These are phyloP conservation scores for Antechinus flavipes DNA, from an alignment of 2,113 vertebrate genomes.

Conservation along the genomic window DNA sequence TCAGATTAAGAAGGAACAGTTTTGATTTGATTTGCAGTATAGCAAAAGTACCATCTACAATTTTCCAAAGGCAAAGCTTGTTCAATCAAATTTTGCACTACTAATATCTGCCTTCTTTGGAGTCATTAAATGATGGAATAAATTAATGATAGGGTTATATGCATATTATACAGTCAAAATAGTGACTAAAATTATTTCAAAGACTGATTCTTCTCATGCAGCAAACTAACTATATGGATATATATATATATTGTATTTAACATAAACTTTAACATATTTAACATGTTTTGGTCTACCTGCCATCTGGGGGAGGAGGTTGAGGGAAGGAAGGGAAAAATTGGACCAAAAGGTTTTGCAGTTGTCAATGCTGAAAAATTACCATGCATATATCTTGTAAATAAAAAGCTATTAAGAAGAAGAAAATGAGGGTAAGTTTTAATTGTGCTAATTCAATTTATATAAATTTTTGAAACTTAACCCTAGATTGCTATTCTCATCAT, in stretches of 20 bases:
- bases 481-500: conserved; percentile 2
- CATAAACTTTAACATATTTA: too few relatives aligned
- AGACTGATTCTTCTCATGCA: too few relatives aligned
- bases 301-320: too few relatives aligned
- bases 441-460: conserved; percentile 16
- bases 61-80: conserved; percentile 50
- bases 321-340: too few relatives aligned
- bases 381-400: too few relatives aligned
- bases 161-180: conserved; percentile 40
- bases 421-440: not conserved
- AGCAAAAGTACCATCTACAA: conserved; percentile 26
- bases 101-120: conserved; percentile 36
- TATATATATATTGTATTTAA: too few relatives aligned
- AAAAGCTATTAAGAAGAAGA: too few relatives aligned
- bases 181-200: not conserved
- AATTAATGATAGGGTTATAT: conserved; percentile 54
- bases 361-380: too few relatives aligned
- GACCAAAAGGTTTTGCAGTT: too few relatives aligned
- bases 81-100: conserved; percentile 15
- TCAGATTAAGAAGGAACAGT: conserved; percentile 1
- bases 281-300: too few relatives aligned
- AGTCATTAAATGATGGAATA: conserved; percentile 17
- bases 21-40: conserved; percentile 46
- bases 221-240: too few relatives aligned
- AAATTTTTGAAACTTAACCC: conserved; percentile 31